These are phyloP conservation scores for Melinaea marsaeus DNA, from an alignment of 2,888 invertebrate species.

Conservation along the genomic window DNA sequence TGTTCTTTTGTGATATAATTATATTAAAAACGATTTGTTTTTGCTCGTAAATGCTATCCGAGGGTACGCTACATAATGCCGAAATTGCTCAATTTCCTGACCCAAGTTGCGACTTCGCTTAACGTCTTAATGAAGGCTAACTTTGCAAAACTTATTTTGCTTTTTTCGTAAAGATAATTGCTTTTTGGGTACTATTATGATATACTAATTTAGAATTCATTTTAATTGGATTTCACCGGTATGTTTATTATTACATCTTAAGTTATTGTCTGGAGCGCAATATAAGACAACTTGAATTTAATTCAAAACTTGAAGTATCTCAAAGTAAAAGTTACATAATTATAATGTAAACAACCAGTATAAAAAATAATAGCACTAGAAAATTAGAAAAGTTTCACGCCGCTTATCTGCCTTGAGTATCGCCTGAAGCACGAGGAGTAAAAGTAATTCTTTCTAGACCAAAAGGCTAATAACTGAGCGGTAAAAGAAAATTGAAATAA, in stretches of 20 bases:
- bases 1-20: slow-evolving; percentile 22
- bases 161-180: slow-evolving; percentile 56
- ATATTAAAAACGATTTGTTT: slow-evolving; percentile 33
- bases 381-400: slow-evolving; percentile 13
- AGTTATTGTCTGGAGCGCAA: neutral
- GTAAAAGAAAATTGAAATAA: slow-evolving; percentile 46
- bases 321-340: slow-evolving; percentile 3
- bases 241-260: no score
- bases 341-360: slow-evolving; percentile 1
- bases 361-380: slow-evolving; percentile 5
- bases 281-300: neutral
- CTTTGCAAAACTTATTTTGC: slow-evolving; percentile 57
- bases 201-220: neutral
- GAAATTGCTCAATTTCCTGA: slow-evolving; percentile 69
- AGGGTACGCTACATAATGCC: slow-evolving; percentile 48
- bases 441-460: slow-evolving; percentile 21
- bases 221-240: neutral
- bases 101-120: slow-evolving; percentile 55
- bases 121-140: slow-evolving; percentile 67
- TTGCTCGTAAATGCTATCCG: slow-evolving; percentile 33
- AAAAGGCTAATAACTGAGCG: slow-evolving; percentile 26
- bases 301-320: neutral
- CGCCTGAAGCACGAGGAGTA: slow-evolving; percentile 10
- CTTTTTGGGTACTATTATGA: slow-evolving; percentile 44
- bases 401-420: slow-evolving; percentile 8